Evolutionary conservation across 2,113 vertebrate species (phyloP).

Genomic region (Hypanus sabinus): DNA sequence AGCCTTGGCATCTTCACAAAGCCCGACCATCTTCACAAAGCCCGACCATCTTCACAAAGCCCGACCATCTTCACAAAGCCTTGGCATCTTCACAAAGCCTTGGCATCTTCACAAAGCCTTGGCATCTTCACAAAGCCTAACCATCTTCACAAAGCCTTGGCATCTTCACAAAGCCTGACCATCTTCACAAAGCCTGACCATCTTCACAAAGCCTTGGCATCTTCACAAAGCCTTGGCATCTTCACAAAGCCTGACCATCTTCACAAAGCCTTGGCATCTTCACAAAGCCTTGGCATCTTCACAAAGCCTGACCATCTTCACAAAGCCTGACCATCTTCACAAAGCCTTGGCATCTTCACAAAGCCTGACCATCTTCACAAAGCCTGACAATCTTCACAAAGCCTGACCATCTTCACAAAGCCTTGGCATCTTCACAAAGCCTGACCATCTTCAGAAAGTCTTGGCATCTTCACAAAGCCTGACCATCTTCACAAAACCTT

Average conservation of each 20-base stretch:
- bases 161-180: background rate
- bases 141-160: no score
- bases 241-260: background rate
- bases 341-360: background rate
- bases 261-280: no score
- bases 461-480: background rate
- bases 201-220: no score
- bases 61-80: background rate
- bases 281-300: no score
- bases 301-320: background rate
- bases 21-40: background rate
- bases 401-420: background rate
- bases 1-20: background rate
- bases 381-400: background rate
- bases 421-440: background rate
- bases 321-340: no score
- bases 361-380: background rate
- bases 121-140: background rate
- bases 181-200: background rate
- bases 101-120: background rate
- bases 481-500: background rate
- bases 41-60: background rate
- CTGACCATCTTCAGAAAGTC: background rate
- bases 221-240: no score
- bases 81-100: background rate